Conservation (phyloP, 2,888 invertebrate genomes). For the Scaptomyza cyrtandrae region DNA sequence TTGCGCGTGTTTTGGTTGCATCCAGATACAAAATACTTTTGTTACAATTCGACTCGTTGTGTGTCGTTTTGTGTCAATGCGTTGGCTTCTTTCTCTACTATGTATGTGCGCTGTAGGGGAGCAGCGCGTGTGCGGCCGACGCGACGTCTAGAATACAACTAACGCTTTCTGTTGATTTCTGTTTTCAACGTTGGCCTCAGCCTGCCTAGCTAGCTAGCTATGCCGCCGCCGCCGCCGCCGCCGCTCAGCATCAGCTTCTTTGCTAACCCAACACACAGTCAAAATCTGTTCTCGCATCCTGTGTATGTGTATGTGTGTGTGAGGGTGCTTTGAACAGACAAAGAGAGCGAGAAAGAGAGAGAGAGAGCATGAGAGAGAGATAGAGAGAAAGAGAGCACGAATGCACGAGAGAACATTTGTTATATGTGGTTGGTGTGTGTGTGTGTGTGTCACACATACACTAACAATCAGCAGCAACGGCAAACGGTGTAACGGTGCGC, state of each 20-base stretch:
- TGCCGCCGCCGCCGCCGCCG: background rate
- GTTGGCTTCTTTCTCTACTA: slow-evolving; percentile 36
- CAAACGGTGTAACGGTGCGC: slow-evolving; percentile 64
- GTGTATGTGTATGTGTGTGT: slow-evolving; percentile 15
- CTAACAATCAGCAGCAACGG: slow-evolving; percentile 60
- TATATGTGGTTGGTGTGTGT: slow-evolving; percentile 35
- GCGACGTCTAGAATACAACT: slow-evolving; percentile 85
- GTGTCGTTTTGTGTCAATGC: slow-evolving; percentile 50
- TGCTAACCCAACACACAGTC: slow-evolving; percentile 11
- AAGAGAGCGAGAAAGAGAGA: background rate
- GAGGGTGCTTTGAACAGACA: slow-evolving; percentile 42
- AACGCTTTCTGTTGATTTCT: slow-evolving; percentile 76
- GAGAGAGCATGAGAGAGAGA: background rate
- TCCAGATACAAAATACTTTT: too few relatives aligned
- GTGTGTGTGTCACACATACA: slow-evolving; percentile 69
- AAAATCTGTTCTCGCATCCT: slow-evolving; percentile 21
- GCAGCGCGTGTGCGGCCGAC: slow-evolving; percentile 84
- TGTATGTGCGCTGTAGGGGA: slow-evolving; percentile 59
- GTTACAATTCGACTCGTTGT: slow-evolving; percentile 43
- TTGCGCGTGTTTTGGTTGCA: too few relatives aligned
- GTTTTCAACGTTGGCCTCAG: slow-evolving; percentile 51
- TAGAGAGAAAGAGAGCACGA: slow-evolving; percentile 11
- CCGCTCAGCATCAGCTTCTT: slow-evolving; percentile 28
- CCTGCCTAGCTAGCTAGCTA: too few relatives aligned
- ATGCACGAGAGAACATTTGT: slow-evolving; percentile 34